Conservation (phyloP, 2,113 vertebrate species). For the Dolichotis patagonum region DNA sequence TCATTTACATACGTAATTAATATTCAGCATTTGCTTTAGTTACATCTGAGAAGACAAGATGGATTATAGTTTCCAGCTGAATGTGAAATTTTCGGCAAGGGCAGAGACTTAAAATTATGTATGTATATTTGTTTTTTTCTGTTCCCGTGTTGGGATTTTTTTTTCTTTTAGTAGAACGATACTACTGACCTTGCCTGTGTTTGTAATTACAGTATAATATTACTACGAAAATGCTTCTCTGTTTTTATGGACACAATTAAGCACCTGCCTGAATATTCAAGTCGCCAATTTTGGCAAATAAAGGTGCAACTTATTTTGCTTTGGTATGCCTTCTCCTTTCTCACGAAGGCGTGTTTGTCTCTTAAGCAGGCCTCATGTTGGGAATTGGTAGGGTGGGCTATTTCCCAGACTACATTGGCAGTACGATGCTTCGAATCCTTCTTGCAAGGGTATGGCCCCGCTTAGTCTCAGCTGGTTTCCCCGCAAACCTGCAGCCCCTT, state of each 20-base stretch:
- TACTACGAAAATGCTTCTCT: neutral
- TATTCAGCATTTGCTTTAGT: conserved; percentile 45
- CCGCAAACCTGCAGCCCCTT: neutral
- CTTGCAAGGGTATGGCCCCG: neutral
- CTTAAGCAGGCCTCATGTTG: neutral
- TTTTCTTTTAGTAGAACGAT: neutral
- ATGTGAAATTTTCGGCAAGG: conserved; percentile 11
- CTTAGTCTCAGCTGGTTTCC: neutral
- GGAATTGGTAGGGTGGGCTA: neutral
- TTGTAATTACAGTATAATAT: neutral
- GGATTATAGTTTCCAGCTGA: conserved; percentile 16
- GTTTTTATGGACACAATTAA: neutral
- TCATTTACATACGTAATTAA: neutral
- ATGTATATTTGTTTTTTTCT: neutral
- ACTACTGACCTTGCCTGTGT: neutral
- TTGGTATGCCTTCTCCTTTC: neutral
- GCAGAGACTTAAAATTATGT: neutral
- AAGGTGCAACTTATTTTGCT: neutral
- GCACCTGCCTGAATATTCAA: neutral
- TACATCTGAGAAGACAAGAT: neutral
- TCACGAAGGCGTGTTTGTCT: neutral
- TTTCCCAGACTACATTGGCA: neutral
- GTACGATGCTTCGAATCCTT: neutral
- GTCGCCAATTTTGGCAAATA: neutral
- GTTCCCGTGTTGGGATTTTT: neutral